Evolutionary conservation across 1,140 invertebrate species (phyloP).

Genomic region (Drosophila lini): DNA sequence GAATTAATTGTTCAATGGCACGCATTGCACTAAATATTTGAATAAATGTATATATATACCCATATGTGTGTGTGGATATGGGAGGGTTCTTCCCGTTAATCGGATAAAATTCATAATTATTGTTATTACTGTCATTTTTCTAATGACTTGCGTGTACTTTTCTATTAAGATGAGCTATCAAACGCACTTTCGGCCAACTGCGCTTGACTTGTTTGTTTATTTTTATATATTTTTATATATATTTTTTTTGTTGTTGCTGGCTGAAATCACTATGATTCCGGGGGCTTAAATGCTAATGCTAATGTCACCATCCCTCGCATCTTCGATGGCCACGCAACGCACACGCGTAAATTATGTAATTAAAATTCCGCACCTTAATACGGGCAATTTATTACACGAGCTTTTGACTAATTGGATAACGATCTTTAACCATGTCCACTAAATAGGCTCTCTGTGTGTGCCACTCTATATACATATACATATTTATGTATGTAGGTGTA

Average conservation of each 20-base stretch:
- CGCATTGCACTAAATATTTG: constrained; percentile 83
- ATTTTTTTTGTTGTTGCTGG: neutral
- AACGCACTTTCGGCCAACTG: constrained; percentile 69
- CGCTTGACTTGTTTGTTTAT: constrained; percentile 57
- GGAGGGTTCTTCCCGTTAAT: constrained; percentile 69
- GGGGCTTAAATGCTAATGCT: constrained; percentile 3
- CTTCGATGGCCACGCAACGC: constrained; percentile 52
- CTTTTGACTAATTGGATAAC: constrained; percentile 83
- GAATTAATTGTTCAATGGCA: constrained; percentile 83
- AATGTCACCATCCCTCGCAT: constrained; percentile 22
- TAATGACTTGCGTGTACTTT: constrained; percentile 84
- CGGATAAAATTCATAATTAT: constrained; percentile 84
- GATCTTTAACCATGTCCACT: constrained; percentile 74
- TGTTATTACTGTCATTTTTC: constrained; percentile 84
- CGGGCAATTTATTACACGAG: constrained; percentile 80
- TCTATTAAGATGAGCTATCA: constrained; percentile 84
- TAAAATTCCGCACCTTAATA: constrained; percentile 84
- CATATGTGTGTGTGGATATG: neutral
- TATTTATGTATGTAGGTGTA: too few relatives aligned
- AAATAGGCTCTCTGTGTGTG: constrained; percentile 12
- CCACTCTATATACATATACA: neutral
- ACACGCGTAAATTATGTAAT: constrained; percentile 84
- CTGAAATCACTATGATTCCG: constrained; percentile 23
- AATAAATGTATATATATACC: constrained; percentile 46
- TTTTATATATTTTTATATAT: constrained; percentile 61